A percentile compares a stretch with the other conserved stretches of the same genome.
These are phyloP conservation scores for Lutjanus erythropterus DNA, from an alignment of 2,113 vertebrate genomes.

Conservation along the genomic window DNA sequence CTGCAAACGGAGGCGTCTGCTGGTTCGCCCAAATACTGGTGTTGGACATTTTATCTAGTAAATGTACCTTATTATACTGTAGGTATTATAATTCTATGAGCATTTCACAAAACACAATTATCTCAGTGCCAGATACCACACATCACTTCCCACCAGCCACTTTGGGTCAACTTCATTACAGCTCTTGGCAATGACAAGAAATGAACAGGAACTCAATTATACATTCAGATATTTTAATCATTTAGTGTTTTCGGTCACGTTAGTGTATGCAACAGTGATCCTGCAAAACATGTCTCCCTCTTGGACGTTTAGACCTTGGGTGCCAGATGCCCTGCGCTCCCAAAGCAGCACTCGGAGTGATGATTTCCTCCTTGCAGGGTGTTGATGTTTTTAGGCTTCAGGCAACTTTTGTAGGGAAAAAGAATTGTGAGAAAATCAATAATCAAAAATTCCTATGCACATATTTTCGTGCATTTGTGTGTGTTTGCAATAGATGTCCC, in stretches of 20 bases:
- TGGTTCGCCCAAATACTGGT: neutral
- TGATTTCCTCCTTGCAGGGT: conserved; percentile 3
- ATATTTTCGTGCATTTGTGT: conserved; percentile 11
- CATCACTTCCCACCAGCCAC: conserved; percentile 39
- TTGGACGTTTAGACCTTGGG: conserved; percentile 30
- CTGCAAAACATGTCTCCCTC: conserved; percentile 41
- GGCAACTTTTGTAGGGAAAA: conserved; percentile 5
- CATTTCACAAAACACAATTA: conserved; percentile 44
- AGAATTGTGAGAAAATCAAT: conserved; percentile 55
- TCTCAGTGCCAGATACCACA: conserved; percentile 22
- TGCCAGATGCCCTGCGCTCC: conserved; percentile 1
- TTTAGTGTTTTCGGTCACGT: conserved; percentile 29
- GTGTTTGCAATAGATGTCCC: conserved; percentile 21
- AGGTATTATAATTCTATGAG: conserved; percentile 26
- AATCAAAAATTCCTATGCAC: conserved; percentile 21
- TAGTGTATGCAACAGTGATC: conserved; percentile 10
- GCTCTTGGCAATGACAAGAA: conserved; percentile 38
- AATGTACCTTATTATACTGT: conserved; percentile 25
- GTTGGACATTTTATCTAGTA: conserved; percentile 19
- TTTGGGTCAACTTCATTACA: conserved; percentile 55
- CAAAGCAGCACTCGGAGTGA: conserved; percentile 9
- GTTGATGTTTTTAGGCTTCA: conserved; percentile 20
- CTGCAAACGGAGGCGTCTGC: neutral
- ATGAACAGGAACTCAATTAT: conserved; percentile 46
- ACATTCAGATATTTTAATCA: conserved; percentile 45